phyloP scores from a whole-genome alignment of 1,140 invertebrate genomes.

The Caenorhabditis inopinata region DNA sequence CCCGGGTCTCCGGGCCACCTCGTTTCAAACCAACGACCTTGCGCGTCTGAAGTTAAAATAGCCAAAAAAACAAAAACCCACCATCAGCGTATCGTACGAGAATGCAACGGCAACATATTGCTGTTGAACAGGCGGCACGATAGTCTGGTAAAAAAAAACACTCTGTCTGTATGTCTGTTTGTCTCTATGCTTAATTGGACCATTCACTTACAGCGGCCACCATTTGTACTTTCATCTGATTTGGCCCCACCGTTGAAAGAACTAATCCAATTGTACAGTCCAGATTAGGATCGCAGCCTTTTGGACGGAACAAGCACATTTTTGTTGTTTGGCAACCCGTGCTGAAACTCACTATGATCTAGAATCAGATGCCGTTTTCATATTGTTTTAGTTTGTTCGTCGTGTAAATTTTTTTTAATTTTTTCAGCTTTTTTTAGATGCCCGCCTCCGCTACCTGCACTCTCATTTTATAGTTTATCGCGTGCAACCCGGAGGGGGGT shows the following conservation, averaged over 20 bases:
- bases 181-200: no score
- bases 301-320: slow-evolving; percentile 57
- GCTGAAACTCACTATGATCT: slow-evolving; percentile 24
- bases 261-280: slow-evolving; percentile 59
- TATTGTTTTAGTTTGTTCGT: no score
- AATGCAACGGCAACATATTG: slow-evolving; percentile 59
- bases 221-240: slow-evolving; percentile 52
- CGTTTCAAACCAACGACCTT: no score
- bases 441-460: no score
- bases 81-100: slow-evolving; percentile 52
- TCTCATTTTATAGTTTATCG: no score
- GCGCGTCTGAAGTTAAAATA: no score
- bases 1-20: no score
- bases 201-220: slow-evolving; percentile 31
- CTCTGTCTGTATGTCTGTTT: no score
- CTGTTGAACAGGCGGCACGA: slow-evolving; percentile 51
- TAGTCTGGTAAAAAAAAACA: neutral
- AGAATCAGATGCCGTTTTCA: no score
- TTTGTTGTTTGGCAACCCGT: slow-evolving; percentile 56
- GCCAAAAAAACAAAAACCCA: slow-evolving; percentile 24
- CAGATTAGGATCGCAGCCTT: slow-evolving; percentile 55
- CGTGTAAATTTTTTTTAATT: no score
- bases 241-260: slow-evolving; percentile 50
- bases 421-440: no score
- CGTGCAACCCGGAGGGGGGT: no score